phyloP scores from a whole-genome alignment of 1,140 invertebrate genomes.

The Rhizoglyphus robini region DNA sequence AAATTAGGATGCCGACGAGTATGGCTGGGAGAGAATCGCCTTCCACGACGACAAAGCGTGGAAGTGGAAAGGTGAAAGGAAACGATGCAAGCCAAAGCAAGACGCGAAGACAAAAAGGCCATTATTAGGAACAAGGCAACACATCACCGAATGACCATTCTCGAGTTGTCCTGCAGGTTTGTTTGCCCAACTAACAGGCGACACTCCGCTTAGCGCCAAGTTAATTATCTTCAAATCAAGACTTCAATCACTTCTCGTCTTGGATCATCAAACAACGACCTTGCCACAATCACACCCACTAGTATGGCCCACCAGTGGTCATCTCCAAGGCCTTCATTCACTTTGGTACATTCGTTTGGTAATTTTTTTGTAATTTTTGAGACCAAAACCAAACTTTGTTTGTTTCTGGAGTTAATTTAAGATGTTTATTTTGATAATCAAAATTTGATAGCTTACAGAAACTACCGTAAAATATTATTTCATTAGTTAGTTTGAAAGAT shows the following conservation, averaged over 20 bases:
- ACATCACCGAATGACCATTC: background rate
- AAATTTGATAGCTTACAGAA: too few species aligned
- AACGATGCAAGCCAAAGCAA: background rate
- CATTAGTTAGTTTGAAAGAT: too few species aligned
- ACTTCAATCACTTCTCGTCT: background rate
- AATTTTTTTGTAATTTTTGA: too few species aligned
- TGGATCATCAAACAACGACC: too few species aligned
- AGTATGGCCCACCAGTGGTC: too few species aligned
- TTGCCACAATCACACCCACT: too few species aligned
- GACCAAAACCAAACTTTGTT: too few species aligned
- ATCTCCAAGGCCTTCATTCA: too few species aligned
- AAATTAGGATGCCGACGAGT: slow-evolving; percentile 6
- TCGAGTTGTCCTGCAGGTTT: background rate
- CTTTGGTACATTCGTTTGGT: too few species aligned
- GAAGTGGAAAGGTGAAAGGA: slow-evolving; percentile 10
- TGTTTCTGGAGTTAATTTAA: too few species aligned
- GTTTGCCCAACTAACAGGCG: background rate
- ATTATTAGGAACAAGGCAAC: slow-evolving; percentile 14
- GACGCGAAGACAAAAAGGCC: slow-evolving; percentile 3
- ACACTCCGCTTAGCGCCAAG: background rate
- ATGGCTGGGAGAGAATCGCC: background rate
- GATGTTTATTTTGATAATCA: too few species aligned
- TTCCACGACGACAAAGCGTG: background rate
- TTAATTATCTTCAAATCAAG: background rate
- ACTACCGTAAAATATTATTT: too few species aligned